Conservation (phyloP, 2,113 vertebrate genomes). For the Silurus meridionalis region DNA sequence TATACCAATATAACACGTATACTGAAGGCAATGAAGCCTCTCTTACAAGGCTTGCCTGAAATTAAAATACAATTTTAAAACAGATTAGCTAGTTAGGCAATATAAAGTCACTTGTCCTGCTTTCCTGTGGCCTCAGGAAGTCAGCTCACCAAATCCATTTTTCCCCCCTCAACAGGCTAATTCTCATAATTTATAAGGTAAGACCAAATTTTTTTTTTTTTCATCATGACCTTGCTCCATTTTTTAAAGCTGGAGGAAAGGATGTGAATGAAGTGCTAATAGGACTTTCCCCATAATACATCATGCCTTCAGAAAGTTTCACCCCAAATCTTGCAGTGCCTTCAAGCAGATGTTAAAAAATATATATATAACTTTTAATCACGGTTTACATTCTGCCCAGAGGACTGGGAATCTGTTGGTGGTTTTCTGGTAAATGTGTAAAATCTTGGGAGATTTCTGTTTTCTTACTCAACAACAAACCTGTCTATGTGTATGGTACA, state of each 20-base stretch:
- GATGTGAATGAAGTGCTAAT: constrained; percentile 51
- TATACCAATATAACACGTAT: neutral
- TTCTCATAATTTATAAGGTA: constrained; percentile 71
- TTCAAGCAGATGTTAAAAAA: neutral
- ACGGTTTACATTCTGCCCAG: neutral
- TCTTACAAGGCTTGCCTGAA: constrained; percentile 20
- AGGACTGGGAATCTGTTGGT: neutral
- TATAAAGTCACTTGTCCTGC: constrained; percentile 44
- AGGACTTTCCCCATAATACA: constrained; percentile 49
- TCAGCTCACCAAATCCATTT: constrained; percentile 61
- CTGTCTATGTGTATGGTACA: neutral
- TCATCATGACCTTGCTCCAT: constrained; percentile 63
- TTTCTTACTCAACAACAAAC: neutral
- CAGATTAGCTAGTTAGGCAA: constrained; percentile 48
- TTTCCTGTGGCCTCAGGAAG: constrained; percentile 36
- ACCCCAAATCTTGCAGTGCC: constrained; percentile 33
- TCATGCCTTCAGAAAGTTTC: constrained; percentile 50
- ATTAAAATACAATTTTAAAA: constrained; percentile 43
- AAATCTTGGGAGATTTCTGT: neutral
- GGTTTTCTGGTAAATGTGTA: neutral
- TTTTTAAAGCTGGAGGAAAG: constrained; percentile 51
- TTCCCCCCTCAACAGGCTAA: constrained; percentile 68
- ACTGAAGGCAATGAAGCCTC: constrained; percentile 9
- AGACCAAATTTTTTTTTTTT: constrained; percentile 61
- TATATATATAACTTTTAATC: neutral